Conservation (phyloP, 1,140 invertebrate genomes). For the Neodiprion fabricii region DNA sequence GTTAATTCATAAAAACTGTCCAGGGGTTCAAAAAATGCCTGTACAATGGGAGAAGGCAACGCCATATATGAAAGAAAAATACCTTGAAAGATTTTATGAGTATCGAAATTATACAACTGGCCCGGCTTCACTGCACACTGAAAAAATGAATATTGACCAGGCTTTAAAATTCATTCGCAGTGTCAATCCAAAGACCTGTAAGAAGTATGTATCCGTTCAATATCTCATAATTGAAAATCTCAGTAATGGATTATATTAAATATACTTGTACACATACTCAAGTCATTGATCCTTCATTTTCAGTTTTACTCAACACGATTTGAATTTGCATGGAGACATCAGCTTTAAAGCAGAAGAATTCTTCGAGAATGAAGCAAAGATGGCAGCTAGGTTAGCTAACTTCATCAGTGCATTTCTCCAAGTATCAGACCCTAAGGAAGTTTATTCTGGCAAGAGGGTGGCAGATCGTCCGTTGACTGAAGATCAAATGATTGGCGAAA, state of each 20-base stretch:
- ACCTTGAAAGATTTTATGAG: constrained; percentile 75
- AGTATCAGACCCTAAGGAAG: constrained; percentile 90
- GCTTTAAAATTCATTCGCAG: constrained; percentile 77
- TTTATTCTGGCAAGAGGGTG: constrained; percentile 90
- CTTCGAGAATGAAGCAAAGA: constrained; percentile 94
- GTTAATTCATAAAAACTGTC: constrained; percentile 17
- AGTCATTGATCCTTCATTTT: constrained; percentile 29
- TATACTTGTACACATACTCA: constrained; percentile 10
- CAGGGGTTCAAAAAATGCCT: constrained; percentile 83
- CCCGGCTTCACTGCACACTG: constrained; percentile 66
- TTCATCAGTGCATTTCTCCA: constrained; percentile 95
- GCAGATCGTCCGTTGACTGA: constrained; percentile 88
- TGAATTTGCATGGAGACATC: constrained; percentile 83
- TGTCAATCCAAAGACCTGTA: constrained; percentile 77
- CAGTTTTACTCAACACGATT: constrained; percentile 75
- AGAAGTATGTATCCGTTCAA: constrained; percentile 60
- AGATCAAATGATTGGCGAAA: constrained; percentile 95
- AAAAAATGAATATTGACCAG: constrained; percentile 77
- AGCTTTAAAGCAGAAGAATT: constrained; percentile 85
- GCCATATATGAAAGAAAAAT: constrained; percentile 72
- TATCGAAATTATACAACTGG: constrained; percentile 75
- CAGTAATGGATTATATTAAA: neutral
- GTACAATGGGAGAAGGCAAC: constrained; percentile 78
- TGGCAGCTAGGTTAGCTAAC: constrained; percentile 92
- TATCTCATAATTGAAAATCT: constrained; percentile 10